A percentile compares a stretch with the other conserved stretches of the same genome.
Conservation (phyloP, 2,888 invertebrate species). For the Yponomeuta malinellus region DNA sequence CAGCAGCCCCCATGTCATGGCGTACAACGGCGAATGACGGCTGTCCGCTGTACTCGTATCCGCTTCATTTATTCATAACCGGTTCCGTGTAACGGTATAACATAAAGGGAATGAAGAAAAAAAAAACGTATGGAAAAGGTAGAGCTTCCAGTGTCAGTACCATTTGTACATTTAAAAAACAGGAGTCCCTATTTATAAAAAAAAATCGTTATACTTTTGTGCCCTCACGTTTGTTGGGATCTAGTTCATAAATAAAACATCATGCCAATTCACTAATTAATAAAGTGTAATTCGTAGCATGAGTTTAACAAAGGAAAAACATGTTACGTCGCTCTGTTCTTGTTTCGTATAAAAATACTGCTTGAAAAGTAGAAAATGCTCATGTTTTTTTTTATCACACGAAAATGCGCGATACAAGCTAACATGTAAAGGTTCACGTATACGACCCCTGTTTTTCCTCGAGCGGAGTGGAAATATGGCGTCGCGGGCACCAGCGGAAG, state of each 20-base stretch:
- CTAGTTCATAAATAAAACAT: not conserved
- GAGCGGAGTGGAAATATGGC: slow-evolving; percentile 51
- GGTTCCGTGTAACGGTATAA: slow-evolving; percentile 25
- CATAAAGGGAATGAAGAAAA: slow-evolving; percentile 17
- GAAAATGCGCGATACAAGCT: slow-evolving; percentile 40
- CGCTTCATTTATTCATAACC: slow-evolving; percentile 29
- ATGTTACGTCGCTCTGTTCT: too few relatives aligned
- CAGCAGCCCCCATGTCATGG: slow-evolving; percentile 11
- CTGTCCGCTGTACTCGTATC: slow-evolving; percentile 18
- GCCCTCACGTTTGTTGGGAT: not conserved
- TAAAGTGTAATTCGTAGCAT: too few relatives aligned
- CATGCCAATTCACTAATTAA: too few relatives aligned
- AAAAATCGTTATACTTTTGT: not conserved
- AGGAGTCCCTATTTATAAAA: not conserved
- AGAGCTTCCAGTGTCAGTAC: slow-evolving; percentile 4
- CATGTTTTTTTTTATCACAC: slow-evolving; percentile 19
- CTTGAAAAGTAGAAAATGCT: not conserved
- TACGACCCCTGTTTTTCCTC: slow-evolving; percentile 57
- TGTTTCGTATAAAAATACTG: not conserved
- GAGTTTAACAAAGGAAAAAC: too few relatives aligned
- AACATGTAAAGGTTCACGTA: slow-evolving; percentile 66
- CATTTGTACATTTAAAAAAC: not conserved
- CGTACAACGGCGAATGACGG: slow-evolving; percentile 14
- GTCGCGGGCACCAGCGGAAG: slow-evolving; percentile 32
- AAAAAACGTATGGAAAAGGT: slow-evolving; percentile 12